Base-by-base conservation (phyloP, 64 coral and sea anemone genomes). In the Cladopsammia gracilis region DNA sequence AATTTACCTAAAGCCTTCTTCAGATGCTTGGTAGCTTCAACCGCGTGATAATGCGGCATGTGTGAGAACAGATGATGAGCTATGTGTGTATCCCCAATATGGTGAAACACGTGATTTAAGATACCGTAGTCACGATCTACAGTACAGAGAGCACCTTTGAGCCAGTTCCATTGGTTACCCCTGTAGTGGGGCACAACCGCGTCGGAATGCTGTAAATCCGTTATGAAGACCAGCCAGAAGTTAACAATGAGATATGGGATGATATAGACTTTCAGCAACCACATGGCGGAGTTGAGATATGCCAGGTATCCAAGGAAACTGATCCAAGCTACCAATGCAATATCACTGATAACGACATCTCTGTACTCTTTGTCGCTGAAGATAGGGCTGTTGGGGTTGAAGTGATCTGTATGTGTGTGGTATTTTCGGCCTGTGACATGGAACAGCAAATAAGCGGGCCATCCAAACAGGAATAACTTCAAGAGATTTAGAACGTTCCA, bases 221-320 rank as follows among this genome's bases (percentile, higher is more conserved):
- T 94, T 46, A 94, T 94, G 5, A 94, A 64, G 25, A 94, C 92
- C 48, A 94, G 68, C 92, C 92, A 94, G 64, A 94, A 89, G 78
- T 94, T 94, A 4, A 94, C 92, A 26, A 94, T 72, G 16, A 94
- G 87, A 58, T 94, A 94, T 1, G 92, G 92, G 50, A 94, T 75
- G 11, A 94, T 64, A 11, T 94, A 94, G 13, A 94, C 67, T 76
- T 94, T 84, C 5, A 89, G 7, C n/a, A 94, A 67, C 92, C 92
- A 94, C 24, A 84, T 24, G 20, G 74, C 62, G 25, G 86, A 87
- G 34, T 94, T 70, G 23, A 62, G 13, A 54, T 68, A 84, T 8
- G 76, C 86, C 69, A 76, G 54, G 57, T 68, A 82, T 7, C 56
- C 92, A 25, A 94, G 86, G 76, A 94, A 76, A 62, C 76, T 53